Base-by-base conservation (phyloP, 2,113 vertebrate species). In the Charadrius vociferus region DNA sequence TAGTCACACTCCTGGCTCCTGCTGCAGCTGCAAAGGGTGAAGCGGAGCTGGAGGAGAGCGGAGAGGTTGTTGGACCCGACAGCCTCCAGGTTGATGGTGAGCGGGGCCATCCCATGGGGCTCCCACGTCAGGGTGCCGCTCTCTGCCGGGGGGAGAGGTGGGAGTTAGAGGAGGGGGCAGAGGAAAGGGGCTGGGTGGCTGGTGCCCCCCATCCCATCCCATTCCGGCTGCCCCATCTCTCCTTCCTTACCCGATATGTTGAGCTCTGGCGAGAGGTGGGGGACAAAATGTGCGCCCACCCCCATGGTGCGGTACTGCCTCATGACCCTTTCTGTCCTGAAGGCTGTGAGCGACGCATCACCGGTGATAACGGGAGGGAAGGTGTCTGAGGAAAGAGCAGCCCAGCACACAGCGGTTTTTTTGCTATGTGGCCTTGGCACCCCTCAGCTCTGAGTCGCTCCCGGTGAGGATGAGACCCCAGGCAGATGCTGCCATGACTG, bases 21-120 rank as follows among this genome's bases (percentile, higher is more conserved):
- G 52, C 81, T 95, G 95, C 96, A 97, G 73, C 32, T 95, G 87
- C 96, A 97, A 59, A 97, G 95, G 36, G 78, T 95, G 92, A 97
- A 97, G 30, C 0, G 81, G 53, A 97, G 96, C 81, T 88, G 95
- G 43, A 96, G 95, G 24, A 97, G 85, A 14, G 95, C 43, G 0
- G 96, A 89, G 81, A 96, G 23, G 30, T 95, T 96, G 84, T 93
- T 96, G 84, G 95, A 91, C 8, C 95, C 95, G 0, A 95, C 52
- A 43, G 95, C 96, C 70, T 94, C 81, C 74, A 97, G 84, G 53
- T 0, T 77, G 71, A 95, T 5, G 14, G 81, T 85, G 81, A 95
- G 45, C 0, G 92, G 95, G 43, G 41, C 27, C 1, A 0, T 61
- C 21, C 62, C 14, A 0, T 0, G 87, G 24, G 96, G 95, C 24